A percentile compares a stretch with the other conserved stretches of the same genome.
Evolutionary conservation across 2,888 invertebrate genomes (phyloP).

Genomic region (Drosophila rellima): DNA sequence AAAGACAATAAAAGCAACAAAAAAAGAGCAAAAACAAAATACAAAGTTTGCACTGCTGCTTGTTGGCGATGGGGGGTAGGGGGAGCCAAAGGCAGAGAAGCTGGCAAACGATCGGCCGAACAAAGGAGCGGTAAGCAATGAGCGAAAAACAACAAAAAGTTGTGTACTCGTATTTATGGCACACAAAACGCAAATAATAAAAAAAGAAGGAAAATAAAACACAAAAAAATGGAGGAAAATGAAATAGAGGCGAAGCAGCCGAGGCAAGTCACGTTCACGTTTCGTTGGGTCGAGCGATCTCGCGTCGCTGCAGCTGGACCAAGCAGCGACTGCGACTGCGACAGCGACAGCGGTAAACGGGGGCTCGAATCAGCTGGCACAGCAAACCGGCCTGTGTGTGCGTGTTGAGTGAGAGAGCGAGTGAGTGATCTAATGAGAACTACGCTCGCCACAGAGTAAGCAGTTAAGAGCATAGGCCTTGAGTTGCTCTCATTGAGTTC

Average conservation of each 20-base stretch:
- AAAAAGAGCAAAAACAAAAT: conserved; percentile 7
- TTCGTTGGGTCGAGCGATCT: conserved; percentile 61
- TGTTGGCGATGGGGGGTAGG: not conserved
- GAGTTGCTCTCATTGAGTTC: conserved; percentile 10
- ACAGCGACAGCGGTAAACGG: conserved; percentile 11
- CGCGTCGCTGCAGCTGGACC: conserved; percentile 11
- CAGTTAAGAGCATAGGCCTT: conserved; percentile 16
- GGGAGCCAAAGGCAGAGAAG: conserved; percentile 20
- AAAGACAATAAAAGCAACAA: conserved; percentile 42
- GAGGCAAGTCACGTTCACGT: conserved; percentile 73
- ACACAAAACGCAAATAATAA: conserved; percentile 35
- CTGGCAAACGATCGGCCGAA: conserved; percentile 51
- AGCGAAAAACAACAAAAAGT: conserved; percentile 31
- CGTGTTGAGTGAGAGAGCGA: conserved; percentile 17
- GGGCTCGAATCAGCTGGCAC: conserved; percentile 41
- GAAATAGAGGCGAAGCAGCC: conserved; percentile 48
- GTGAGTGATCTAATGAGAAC: conserved; percentile 1
- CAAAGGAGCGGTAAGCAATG: conserved; percentile 54
- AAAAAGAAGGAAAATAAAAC: conserved; percentile 14
- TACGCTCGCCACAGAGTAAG: conserved; percentile 3
- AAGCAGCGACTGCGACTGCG: not conserved
- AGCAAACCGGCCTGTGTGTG: not conserved
- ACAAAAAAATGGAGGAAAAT: conserved; percentile 1
- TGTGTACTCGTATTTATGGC: conserved; percentile 49
- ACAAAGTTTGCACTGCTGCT: conserved; percentile 46